phyloP scores from a whole-genome alignment of 2,113 vertebrate genomes.

The Macrotus californicus region DNA sequence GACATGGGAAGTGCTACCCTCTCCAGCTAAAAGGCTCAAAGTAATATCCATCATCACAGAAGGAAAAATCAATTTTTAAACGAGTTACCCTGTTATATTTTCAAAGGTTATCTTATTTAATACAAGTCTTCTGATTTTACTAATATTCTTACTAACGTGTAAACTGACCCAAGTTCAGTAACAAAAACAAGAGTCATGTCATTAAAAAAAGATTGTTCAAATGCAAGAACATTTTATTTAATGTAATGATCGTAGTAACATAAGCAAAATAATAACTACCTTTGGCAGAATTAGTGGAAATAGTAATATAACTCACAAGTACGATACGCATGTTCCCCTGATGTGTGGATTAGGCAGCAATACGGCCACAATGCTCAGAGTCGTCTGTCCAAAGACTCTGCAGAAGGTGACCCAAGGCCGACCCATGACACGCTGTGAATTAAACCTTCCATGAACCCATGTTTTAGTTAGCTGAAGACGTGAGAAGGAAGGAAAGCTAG shows the following conservation, averaged over 20 bases:
- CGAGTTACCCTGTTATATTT: neutral
- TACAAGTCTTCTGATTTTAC: neutral
- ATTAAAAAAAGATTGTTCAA: neutral
- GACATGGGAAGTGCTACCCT: neutral
- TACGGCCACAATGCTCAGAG: neutral
- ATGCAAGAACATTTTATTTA: conserved; percentile 40
- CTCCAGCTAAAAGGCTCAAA: neutral
- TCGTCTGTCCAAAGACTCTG: neutral
- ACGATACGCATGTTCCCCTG: neutral
- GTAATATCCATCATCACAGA: neutral
- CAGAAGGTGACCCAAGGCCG: neutral
- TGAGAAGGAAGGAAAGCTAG: neutral
- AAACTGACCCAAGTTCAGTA: neutral
- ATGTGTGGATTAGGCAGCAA: neutral
- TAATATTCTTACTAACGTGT: neutral
- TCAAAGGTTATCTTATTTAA: neutral
- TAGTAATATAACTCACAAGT: neutral
- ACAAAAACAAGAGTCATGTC: conserved; percentile 17
- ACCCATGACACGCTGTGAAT: neutral
- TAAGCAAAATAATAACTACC: neutral
- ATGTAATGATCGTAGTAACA: conserved; percentile 15
- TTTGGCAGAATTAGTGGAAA: neutral
- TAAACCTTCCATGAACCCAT: neutral
- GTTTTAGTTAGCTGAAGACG: neutral
- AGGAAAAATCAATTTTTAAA: neutral